Base-by-base conservation (phyloP, 2,113 vertebrate species). In the Phalacrocorax carbo region DNA sequence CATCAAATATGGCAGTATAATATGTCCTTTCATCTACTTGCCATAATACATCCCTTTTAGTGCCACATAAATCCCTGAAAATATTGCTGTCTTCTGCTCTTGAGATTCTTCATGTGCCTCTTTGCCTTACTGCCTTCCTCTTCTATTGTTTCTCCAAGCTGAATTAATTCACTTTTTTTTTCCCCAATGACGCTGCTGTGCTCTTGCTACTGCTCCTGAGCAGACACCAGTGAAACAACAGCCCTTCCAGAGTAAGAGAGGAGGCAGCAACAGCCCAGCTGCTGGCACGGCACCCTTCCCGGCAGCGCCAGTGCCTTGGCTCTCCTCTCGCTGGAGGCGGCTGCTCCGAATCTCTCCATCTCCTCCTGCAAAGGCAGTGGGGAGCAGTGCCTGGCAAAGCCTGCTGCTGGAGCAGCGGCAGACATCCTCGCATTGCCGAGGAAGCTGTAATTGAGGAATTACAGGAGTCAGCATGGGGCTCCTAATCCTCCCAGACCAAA, bases 41-140 rank as follows among this genome's bases (percentile, higher is more conserved):
- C 97, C 96, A 97, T 96, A 96, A 97, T 97, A 94, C 95, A 97
- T 95, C 95, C 95, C 96, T 97, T 97, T 97, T 97, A 97, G 97
- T 97, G 95, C 89, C 96, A 96, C 94, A 96, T 97, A 97, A 97
- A 97, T 97, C 95, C 93, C 87, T 78, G 91, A 34, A 96, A 97
- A 97, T 97, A 95, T 93, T 88, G 51, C 97, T 97, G 93, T 96
- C 95, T 96, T 97, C 96, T 97, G 96, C 94, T 96, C 96, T 97
- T 94, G 93, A 97, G 94, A 95, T 95, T 86, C 93, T 96, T 96
- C 96, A 68, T 57, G 93, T 95, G 92, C 96, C 96, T 97, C 96
- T 96, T 96, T 97, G 87, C 97, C 96, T 97, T 95, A 95, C 96
- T 96, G 91, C 94, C 82, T 94, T 90, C 94, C 94, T 92, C 89